These are phyloP conservation scores for Sussaba pulchella DNA, from an alignment of 2,888 invertebrate species.

Conservation along the genomic window DNA sequence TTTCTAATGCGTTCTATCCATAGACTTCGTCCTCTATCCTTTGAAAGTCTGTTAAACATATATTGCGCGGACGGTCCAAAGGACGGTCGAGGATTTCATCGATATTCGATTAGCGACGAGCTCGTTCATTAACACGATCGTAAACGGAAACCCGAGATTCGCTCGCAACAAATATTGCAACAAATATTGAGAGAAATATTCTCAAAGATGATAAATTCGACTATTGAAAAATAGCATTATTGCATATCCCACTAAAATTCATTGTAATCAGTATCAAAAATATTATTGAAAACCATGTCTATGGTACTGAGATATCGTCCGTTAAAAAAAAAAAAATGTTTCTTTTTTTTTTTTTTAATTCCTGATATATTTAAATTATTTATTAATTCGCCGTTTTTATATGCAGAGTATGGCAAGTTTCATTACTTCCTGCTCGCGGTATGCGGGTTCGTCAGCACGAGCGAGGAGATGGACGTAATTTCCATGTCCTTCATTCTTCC, in stretches of 20 bases:
- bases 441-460: conserved; percentile 97
- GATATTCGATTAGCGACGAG: conserved; percentile 20
- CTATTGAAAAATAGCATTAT: too few species aligned
- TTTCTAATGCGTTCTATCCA: not conserved
- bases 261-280: too few species aligned
- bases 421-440: conserved; percentile 95
- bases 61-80: not conserved
- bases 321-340: too few species aligned
- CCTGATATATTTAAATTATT: too few species aligned
- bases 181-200: too few species aligned
- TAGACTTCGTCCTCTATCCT: not conserved
- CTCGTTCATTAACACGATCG: conserved; percentile 16
- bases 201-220: not conserved
- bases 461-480: conserved; percentile 98
- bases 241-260: too few species aligned
- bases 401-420: conserved; percentile 93
- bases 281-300: too few species aligned
- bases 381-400: not conserved
- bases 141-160: not conserved
- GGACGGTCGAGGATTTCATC: not conserved
- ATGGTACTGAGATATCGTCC: too few species aligned
- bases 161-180: not conserved
- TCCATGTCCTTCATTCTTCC: conserved; percentile 98
- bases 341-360: too few species aligned
- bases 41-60: not conserved